Evolutionary conservation across 2,888 invertebrate genomes (phyloP), one percentile per base, ranked within the genome.

Genomic region (Heterodera filipjevi): DNA sequence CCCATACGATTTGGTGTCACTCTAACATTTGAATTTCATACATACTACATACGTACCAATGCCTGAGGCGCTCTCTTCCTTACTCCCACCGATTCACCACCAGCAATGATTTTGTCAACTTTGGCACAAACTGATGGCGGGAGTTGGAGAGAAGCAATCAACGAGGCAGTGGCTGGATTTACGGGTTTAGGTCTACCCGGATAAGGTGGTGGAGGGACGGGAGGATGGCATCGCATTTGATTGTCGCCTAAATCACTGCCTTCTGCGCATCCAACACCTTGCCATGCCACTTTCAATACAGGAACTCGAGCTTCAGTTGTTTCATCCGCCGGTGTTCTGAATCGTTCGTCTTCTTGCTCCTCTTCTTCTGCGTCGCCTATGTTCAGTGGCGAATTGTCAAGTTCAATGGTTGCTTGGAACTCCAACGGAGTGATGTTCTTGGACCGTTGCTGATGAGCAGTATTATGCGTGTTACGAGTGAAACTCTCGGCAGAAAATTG

Each of bases 71-170:
- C 27, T 46, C 59, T 77, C 32, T 46, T 77, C 22, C 46, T 53
- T 22, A 49, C 49, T n/a, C 32, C 49, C 44, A 22, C 78, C 19
- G 68, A 32, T 27, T 79, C 82, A 22, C 82, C 84, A n/a, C 72
- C 75, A 27, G 84, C 77, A 74, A 88, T 88, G 35, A 88, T 86
- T 79, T 84, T 85, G 76, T 88, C 86, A 73, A 88, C 86, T 82
- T 87, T 88, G 14, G 86, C 86, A 0, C 85, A 83, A 12, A 88
- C 87, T 1, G 86, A 85, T 1, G 87, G 82, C 12, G 87, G 87
- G n/a, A 88, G 81, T 76, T 85, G 85, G 2, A 88, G 81, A 49
- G 85, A 85, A 6, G 86, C 85, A n/a, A 87, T 71, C 35, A 88
- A 77, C 59, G 77, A 82, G 3, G 71, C 77, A 19, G 79, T 82